Base-by-base conservation (phyloP, 2,797 vertebrate genomes). In the Myripristis murdjan region DNA sequence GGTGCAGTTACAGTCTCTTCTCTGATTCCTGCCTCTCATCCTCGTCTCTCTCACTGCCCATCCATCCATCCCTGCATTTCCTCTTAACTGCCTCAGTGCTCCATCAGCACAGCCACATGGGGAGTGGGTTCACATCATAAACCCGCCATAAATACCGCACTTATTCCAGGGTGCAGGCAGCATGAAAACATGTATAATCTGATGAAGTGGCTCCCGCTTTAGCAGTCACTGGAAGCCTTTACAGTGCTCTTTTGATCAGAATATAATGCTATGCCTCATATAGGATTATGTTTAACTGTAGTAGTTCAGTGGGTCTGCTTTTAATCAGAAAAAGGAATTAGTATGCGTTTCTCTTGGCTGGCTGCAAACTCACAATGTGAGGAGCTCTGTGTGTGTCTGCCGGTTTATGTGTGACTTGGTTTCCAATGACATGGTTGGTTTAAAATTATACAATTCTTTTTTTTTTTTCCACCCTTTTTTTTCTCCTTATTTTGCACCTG, bases 261-360 rank as follows among this genome's bases (percentile, higher is more conserved):
- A 78, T 60, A 43, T 49, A 59, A 55, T 71, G 49, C 55, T 73
- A 47, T 39, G 55, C 65, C 70, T 68, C 31, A 28, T 24, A 26
- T 24, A 26, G 46, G 57, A 75, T 83, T 56, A 39, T 47, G 47
- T 67, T 83, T 76, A 70, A 44, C 63, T 70, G 74, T 75, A 76
- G 84, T 87, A 79, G 51, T 76, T 75, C 58, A 39, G 26, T 28
- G 10, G 75, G 84, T 87, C 90, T 90, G 84, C 73, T 75, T 90
- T 91, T 90, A 89, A 92, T 92, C 88, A 91, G 76, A 83, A 57
- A 28, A 22, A 81, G 69, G 58, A 75, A 91, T 90, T 90, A 87
- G 79, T 82, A 80, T 71, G 75, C 73, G 64, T 82, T 84, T 78
- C 73, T 87, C 67, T 75, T 57, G 75, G 55, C 75, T 80, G 73